phyloP scores from a whole-genome alignment of 2,797 vertebrate species.

The Petrocephalus sullivani region DNA sequence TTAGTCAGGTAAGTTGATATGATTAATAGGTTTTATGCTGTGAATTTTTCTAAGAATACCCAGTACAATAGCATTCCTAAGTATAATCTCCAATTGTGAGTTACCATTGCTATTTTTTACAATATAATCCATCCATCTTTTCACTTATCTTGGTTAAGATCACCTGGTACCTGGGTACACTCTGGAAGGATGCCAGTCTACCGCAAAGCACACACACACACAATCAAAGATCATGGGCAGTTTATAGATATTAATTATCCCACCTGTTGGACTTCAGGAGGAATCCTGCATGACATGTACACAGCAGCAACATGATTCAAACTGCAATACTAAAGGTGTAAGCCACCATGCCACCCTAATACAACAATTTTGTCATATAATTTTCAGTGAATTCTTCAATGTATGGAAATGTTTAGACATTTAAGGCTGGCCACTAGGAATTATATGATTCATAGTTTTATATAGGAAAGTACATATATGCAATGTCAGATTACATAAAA shows the following conservation, averaged over 20 bases:
- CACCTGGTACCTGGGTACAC: background rate
- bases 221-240: background rate
- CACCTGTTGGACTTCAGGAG: background rate
- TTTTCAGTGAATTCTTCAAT: background rate
- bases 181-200: background rate
- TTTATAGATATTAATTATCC: background rate
- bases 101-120: background rate
- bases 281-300: background rate
- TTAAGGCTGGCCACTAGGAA: background rate
- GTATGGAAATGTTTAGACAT: background rate
- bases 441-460: background rate
- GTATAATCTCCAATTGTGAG: background rate
- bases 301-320: background rate
- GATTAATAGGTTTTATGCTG: background rate
- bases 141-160: background rate
- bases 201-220: background rate
- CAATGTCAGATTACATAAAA: background rate
- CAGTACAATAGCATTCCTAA: constrained; percentile 7
- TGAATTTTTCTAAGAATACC: background rate
- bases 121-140: background rate
- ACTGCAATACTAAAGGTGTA: background rate
- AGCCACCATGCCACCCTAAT: background rate
- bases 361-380: background rate
- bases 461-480: background rate
- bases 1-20: background rate